Percentiles rank a stretch among this genome's conserved stretches.
phyloP scores from a whole-genome alignment of 2,888 invertebrate genomes.

The Sialis fuliginosa region DNA sequence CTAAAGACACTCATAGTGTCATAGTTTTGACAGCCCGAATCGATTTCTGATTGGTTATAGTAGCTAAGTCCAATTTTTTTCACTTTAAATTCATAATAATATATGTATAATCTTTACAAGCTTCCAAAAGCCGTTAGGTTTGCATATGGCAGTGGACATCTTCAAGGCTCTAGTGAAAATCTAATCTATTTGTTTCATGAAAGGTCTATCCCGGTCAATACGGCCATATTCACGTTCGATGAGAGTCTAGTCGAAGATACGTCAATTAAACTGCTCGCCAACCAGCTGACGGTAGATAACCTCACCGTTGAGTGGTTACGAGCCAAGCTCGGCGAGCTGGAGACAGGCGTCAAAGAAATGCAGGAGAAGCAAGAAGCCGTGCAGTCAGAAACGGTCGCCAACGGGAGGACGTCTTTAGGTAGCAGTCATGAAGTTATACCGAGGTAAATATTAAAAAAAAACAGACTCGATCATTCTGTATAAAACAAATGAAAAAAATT shows the following conservation, averaged over 20 bases:
- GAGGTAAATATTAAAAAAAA: slow-evolving; percentile 1
- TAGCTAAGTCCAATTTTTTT: too few species aligned
- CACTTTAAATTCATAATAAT: too few species aligned
- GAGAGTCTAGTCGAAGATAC: slow-evolving; percentile 76
- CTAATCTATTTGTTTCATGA: too few species aligned
- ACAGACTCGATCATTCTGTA: too few species aligned
- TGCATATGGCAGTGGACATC: too few species aligned
- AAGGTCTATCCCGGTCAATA: slow-evolving; percentile 61
- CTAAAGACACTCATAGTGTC: too few species aligned
- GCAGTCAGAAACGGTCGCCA: not conserved
- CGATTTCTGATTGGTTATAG: too few species aligned
- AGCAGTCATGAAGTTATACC: slow-evolving; percentile 1
- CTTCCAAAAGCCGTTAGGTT: too few species aligned
- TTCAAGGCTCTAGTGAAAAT: too few species aligned
- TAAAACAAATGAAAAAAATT: too few species aligned
- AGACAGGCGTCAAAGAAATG: slow-evolving; percentile 58
- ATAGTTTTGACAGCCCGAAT: too few species aligned
- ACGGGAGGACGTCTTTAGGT: slow-evolving; percentile 1
- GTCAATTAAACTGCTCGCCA: slow-evolving; percentile 70
- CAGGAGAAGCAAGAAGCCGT: slow-evolving; percentile 29
- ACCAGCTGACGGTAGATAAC: slow-evolving; percentile 80
- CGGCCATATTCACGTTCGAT: slow-evolving; percentile 70
- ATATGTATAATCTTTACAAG: too few species aligned
- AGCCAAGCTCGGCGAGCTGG: slow-evolving; percentile 60
- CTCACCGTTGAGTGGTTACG: slow-evolving; percentile 80